A percentile compares a stretch with the other conserved stretches of the same genome.
Evolutionary conservation across 2,113 vertebrate species (phyloP).

Genomic region (Poeciliopsis occidentalis): DNA sequence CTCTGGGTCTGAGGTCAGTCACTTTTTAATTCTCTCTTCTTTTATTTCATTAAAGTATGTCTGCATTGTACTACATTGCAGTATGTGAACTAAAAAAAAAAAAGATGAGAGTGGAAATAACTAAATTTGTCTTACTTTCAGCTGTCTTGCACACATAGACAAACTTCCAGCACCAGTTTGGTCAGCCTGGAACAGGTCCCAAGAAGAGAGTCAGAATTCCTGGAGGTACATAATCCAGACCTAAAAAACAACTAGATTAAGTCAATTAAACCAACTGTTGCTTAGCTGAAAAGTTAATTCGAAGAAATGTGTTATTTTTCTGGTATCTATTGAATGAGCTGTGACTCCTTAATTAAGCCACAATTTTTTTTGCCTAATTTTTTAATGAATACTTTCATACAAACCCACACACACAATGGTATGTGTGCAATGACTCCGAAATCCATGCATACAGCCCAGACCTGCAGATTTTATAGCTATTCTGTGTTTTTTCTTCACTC

Average conservation of each 20-base stretch:
- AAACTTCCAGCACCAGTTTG: too few species aligned
- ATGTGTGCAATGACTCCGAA: slow-evolving; percentile 16
- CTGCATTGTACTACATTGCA: too few species aligned
- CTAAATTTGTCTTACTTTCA: slow-evolving; percentile 26
- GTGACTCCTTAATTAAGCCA: background rate
- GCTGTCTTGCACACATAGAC: too few species aligned
- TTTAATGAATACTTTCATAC: background rate
- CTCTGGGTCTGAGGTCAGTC: slow-evolving; percentile 50
- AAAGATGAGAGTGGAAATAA: too few species aligned
- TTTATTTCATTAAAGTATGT: too few species aligned
- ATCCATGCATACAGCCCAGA: slow-evolving; percentile 16
- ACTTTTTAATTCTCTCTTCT: background rate
- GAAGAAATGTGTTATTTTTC: too few species aligned
- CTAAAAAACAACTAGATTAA: background rate
- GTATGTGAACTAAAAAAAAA: too few species aligned
- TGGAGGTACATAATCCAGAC: slow-evolving; percentile 52
- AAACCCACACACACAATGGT: slow-evolving; percentile 1
- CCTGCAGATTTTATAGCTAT: slow-evolving; percentile 37
- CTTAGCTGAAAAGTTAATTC: background rate
- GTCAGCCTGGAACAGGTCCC: too few species aligned
- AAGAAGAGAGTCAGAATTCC: background rate
- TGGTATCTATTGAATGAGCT: background rate
- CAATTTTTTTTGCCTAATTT: background rate
- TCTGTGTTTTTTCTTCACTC: slow-evolving; percentile 19
- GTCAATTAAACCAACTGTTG: background rate